Conservation (phyloP, 1,140 invertebrate species). For the Wasmannia auropunctata region DNA sequence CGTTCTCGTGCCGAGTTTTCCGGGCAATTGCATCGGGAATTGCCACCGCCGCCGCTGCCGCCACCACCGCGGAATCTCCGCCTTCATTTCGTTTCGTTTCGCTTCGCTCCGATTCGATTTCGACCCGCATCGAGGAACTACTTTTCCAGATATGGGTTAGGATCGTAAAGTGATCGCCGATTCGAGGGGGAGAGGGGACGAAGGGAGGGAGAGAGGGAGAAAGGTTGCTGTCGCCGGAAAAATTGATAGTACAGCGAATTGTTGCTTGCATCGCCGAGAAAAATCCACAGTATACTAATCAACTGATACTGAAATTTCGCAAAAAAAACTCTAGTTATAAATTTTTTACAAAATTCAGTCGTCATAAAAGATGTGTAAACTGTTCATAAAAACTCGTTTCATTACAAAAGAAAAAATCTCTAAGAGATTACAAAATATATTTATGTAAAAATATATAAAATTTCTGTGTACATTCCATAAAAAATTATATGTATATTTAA, state of each 20-base stretch:
- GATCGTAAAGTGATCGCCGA: constrained; percentile 48
- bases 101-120: constrained; percentile 29
- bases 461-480: not conserved
- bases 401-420: not conserved
- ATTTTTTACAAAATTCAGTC: not conserved
- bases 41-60: constrained; percentile 17
- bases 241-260: constrained; percentile 40
- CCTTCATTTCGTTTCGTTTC: constrained; percentile 51
- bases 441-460: not conserved
- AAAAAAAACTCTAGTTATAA: not conserved
- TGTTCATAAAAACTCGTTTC: not conserved
- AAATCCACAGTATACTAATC: not conserved
- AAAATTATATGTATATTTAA: not conserved
- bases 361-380: not conserved
- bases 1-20: constrained; percentile 59
- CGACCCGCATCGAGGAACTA: constrained; percentile 36
- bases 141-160: constrained; percentile 43
- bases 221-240: constrained; percentile 3
- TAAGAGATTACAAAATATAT: not conserved
- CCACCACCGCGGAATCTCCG: constrained; percentile 36
- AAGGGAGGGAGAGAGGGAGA: too few relatives aligned
- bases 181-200: too few relatives aligned
- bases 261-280: not conserved
- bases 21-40: constrained; percentile 64
- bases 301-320: not conserved